These are phyloP conservation scores for Pristionchus exspectatus DNA, from an alignment of 2,888 invertebrate genomes.

Conservation along the genomic window DNA sequence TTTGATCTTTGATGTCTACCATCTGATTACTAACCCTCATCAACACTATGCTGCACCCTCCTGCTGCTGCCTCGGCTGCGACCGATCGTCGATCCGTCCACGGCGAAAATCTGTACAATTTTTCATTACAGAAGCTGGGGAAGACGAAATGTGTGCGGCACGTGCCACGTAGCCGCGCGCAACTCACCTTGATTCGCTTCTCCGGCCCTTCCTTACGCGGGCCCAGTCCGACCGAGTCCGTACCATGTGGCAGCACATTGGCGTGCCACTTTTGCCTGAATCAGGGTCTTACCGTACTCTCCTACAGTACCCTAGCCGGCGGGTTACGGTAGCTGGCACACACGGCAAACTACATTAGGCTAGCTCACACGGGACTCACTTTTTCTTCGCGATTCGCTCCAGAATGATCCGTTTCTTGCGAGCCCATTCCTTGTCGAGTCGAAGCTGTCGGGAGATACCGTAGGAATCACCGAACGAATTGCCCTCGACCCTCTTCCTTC, in stretches of 20 bases:
- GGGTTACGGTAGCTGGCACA: conserved; percentile 17
- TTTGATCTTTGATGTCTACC: conserved; percentile 1
- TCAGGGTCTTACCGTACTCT: neutral
- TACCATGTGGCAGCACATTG: conserved; percentile 27
- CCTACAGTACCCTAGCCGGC: neutral
- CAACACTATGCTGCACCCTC: conserved; percentile 17
- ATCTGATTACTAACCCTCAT: conserved; percentile 16
- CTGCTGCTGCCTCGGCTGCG: neutral
- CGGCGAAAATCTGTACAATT: conserved; percentile 32
- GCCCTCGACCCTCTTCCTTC: neutral
- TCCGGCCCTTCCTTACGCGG: conserved; percentile 35
- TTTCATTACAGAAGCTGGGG: neutral
- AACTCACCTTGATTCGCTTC: conserved; percentile 44
- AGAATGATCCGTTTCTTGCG: conserved; percentile 12
- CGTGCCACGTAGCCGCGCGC: neutral
- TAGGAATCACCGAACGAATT: neutral
- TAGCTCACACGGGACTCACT: conserved; percentile 7
- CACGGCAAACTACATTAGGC: neutral
- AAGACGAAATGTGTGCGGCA: neutral
- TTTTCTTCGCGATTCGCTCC: neutral
- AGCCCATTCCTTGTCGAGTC: conserved; percentile 11
- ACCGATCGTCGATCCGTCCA: conserved; percentile 41
- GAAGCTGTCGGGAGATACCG: neutral
- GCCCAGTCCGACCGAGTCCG: conserved; percentile 32
- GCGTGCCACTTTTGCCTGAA: conserved; percentile 51